Conservation (phyloP, 92 coral and sea anemone genomes). For the Palythoa grandiflora region DNA sequence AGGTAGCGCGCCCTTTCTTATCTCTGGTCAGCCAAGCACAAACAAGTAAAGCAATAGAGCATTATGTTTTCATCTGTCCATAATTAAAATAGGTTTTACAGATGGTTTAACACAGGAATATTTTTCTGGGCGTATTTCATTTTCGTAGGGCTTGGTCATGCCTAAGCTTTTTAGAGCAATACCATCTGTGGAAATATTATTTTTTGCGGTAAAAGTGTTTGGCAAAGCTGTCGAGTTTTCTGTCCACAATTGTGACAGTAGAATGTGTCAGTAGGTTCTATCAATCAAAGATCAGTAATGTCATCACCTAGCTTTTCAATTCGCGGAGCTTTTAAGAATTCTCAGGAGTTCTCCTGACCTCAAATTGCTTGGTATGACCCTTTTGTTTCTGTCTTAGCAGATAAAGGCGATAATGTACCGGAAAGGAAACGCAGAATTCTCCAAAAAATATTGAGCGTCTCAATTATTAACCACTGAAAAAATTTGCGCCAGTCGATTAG, state of each 20-base stretch:
- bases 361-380: conserved; percentile 13
- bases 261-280: conserved; percentile 1
- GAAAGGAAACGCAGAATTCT: conserved; percentile 1
- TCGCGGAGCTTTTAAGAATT: conserved; percentile 11
- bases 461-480: not conserved
- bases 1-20: conserved; percentile 16
- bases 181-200: not conserved
- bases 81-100: conserved; percentile 10
- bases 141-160: not conserved
- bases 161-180: not conserved
- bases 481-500: not conserved
- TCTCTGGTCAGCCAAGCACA: conserved; percentile 6
- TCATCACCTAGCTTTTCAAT: conserved; percentile 33
- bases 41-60: not conserved
- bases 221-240: not conserved
- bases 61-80: not conserved
- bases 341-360: conserved; percentile 28
- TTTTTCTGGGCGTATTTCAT: not conserved
- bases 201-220: conserved; percentile 23
- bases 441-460: not conserved
- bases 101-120: not conserved
- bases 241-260: not conserved
- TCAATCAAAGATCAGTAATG: conserved; percentile 8
- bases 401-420: conserved; percentile 4
- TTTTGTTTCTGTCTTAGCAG: conserved; percentile 13